Base-by-base conservation (phyloP, 2,113 vertebrate species). In the Paradisaea rubra region DNA sequence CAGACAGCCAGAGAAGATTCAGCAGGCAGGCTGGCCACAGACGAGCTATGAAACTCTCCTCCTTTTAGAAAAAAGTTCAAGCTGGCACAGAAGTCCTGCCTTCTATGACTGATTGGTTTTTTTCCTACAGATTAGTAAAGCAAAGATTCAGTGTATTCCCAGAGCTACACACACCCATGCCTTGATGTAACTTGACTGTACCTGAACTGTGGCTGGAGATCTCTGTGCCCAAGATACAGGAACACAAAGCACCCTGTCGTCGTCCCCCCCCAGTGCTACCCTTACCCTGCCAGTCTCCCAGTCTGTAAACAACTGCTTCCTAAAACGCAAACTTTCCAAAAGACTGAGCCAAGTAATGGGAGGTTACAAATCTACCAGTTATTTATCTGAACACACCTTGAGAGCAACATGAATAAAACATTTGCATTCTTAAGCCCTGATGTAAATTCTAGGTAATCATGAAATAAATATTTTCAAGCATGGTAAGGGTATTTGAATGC, bases 71-170 rank as follows among this genome's bases (percentile, higher is more conserved):
- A 17, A 28, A 60, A 17, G 11, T 33, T 77, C 24, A 54, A 25
- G 33, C 13, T 52, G 49, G 18, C 12, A 64, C 11, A 47, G 60
- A 78, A 66, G 6, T 47, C 69, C 39, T 88, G 12, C 20, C 15
- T 82, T 56, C 44, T 33, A 1, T 35, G 22, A 11, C 24, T 56
- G 53, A 10, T 17, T 28, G 4, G 0, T 0, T 4, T 23, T 5
- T 74, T n/a, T 42, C 19, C 30, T 68, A 28, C 21, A 49, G 27
- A 41, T 44, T 17, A 45, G 15, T 35, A 61, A 61, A 72, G 20
- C 24, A 42, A 25, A 47, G 59, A 35, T 50, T 33, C 42, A 57
- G 28, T 23, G 12, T 45, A 5, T n/a, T 50, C 9, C 16, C 44
- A 47, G 41, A 42, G 16, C 22, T 68, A 15, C 13, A 14, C 1